Evolutionary conservation across 2,888 invertebrate genomes (phyloP), one percentile per base, ranked within the genome.

Genomic region (Drepanosiphum platanoidis): DNA sequence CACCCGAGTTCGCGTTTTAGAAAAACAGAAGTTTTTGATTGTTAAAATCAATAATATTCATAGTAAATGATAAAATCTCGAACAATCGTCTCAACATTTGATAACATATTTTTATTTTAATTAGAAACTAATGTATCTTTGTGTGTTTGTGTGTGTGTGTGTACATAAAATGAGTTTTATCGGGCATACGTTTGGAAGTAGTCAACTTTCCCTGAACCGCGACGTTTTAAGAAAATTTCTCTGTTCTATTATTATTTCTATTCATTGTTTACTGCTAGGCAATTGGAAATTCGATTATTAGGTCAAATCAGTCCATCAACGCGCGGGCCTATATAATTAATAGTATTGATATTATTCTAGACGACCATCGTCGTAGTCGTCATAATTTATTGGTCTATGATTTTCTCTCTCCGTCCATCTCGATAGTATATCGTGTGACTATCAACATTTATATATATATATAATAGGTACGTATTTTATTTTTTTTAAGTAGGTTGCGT

Each of bases 401-500:
- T 34, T 74, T 34, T 58, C 75, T 84, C 36, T 66, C 34, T 70
- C 66, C 11, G 5, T 64, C 64, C 39, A 15, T 75, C 11, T 75
- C 11, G 27, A 52, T 58, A 32, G 8, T 22, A 34, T 22, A 11
- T n/a, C n/a, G 22, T 34, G 15, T 11, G 72, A 30, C 46, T 46
- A 70, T n/a, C 22, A 66, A 66, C 1, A 18, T 22, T 5, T 46
- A 70, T 36, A 32, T n/a, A n/a, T n/a, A n/a, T n/a, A n/a, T n/a
- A n/a, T n/a, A n/a, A n/a, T n/a, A n/a, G n/a, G n/a, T n/a, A n/a
- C n/a, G n/a, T n/a, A n/a, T n/a, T n/a, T n/a, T n/a, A n/a, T n/a
- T n/a, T 34, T 22, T 75, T 84, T 58, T 46, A 84, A 75, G 83
- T 83, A 83, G 75, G 75, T 68, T 83, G 36, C 68, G 27, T 66